Evolutionary conservation across 2,113 vertebrate species (phyloP).

Genomic region (Petrocephalus zakoni): DNA sequence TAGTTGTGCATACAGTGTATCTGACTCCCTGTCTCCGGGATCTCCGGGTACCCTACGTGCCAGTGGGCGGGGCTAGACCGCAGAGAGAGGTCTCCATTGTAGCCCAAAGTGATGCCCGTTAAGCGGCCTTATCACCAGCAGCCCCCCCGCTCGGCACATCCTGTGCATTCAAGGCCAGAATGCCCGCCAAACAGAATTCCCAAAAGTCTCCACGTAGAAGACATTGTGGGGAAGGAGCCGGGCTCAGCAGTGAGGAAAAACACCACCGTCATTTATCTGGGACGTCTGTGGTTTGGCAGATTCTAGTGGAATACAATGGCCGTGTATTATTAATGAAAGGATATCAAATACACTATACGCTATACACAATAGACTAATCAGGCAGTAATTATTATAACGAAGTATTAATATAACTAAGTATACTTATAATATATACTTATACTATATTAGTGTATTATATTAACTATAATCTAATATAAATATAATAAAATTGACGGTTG

Average conservation of each 20-base stretch:
- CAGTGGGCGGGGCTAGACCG: background rate
- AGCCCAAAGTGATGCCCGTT: background rate
- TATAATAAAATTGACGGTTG: background rate
- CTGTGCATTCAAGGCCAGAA: background rate
- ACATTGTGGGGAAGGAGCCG: background rate
- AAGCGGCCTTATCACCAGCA: background rate
- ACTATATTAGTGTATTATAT: too few relatives aligned
- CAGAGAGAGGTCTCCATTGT: background rate
- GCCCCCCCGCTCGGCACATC: background rate
- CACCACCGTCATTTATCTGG: background rate
- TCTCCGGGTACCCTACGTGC: background rate
- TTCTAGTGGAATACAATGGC: background rate
- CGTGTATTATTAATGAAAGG: background rate
- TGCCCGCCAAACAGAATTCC: background rate
- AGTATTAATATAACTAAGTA: background rate
- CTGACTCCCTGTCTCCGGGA: background rate
- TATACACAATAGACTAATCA: background rate
- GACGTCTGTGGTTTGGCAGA: background rate
- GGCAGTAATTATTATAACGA: background rate
- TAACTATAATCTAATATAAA: background rate
- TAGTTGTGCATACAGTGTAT: too few relatives aligned
- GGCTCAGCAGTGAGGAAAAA: background rate
- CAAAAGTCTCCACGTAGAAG: background rate
- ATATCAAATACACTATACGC: background rate
- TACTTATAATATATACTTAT: too few relatives aligned